Evolutionary conservation across 64 coral and sea anemone genomes (phyloP).

Genomic region (Cladopsammia gracilis): DNA sequence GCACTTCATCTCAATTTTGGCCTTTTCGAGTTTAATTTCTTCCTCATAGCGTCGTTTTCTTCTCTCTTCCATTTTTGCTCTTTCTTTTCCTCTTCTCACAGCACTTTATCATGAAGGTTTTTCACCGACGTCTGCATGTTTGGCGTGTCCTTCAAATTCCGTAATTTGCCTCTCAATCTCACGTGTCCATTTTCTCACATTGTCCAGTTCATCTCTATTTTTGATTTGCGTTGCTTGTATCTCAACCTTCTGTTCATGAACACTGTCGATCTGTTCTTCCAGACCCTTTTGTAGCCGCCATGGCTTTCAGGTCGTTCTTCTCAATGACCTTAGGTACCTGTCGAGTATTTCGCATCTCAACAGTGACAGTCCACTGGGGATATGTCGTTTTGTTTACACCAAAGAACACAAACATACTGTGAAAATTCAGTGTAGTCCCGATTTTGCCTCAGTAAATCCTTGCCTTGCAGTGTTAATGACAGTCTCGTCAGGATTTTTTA

Average conservation of each 20-base stretch:
- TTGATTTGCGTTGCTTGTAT: neutral
- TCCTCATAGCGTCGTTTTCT: neutral
- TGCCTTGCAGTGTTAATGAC: too few relatives aligned
- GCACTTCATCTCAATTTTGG: constrained; percentile 22
- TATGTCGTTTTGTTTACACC: too few relatives aligned
- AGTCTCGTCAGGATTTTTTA: too few relatives aligned
- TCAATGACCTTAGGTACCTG: neutral
- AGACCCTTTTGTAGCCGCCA: neutral
- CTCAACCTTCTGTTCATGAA: constrained; percentile 7
- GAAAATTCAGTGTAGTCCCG: too few relatives aligned
- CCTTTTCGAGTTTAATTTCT: neutral
- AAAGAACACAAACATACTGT: too few relatives aligned
- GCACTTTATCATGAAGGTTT: neutral
- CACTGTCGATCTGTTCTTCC: constrained; percentile 9
- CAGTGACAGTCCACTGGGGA: too few relatives aligned
- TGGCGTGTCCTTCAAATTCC: neutral
- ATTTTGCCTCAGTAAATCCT: too few relatives aligned
- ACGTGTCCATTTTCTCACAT: constrained; percentile 8
- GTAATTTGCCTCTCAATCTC: constrained; percentile 1
- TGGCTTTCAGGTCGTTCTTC: neutral
- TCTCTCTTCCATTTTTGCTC: neutral
- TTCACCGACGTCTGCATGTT: neutral
- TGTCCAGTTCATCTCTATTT: constrained; percentile 37
- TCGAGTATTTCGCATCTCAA: too few relatives aligned
- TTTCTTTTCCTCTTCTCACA: neutral